Base-by-base conservation (phyloP, 2,888 invertebrate species). In the Hofmannophila pseudospretella region DNA sequence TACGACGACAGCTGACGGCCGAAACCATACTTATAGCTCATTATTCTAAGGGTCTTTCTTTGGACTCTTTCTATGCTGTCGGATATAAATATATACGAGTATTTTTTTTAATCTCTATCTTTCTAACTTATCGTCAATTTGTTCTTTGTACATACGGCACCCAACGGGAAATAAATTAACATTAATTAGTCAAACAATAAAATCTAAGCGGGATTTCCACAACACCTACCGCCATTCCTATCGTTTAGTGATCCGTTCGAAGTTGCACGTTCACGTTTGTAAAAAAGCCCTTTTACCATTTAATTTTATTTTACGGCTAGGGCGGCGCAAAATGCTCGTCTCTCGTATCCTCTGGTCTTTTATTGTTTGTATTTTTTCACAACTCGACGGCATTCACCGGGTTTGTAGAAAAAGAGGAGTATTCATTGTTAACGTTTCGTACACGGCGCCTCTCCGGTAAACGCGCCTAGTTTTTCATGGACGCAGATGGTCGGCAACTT, bases 241-340 rank as follows among this genome's bases (percentile, higher is more conserved):
- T 16, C 23, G 23, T n/a, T 27, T 22, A 23, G 14, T 33, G 33
- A 33, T 14, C 54, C 55, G 47, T 46, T 51, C 59, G 49, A 48
- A 63, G 50, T 52, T 54, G 46, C 48, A 51, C 54, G 56, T 52
- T 49, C 16, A n/a, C 54, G 50, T 56, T 47, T 44, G 39, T 51
- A 58, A 60, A 66, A 28, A 68, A 65, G 51, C 63, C 55, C 58
- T 27, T 56, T 54, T 58, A 54, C 67, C 64, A 68, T 79, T 79
- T 75, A 75, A 77, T 78, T 78, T 79, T 73, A 77, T 78, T 78
- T 79, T 73, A 78, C 70, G 66, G 72, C 61, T 58, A 62, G 73
- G 68, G 68, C 59, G 68, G 69, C 53, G 58, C 58, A 59, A 70
- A 69, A 67, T 43, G 61, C 64, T 62, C 67, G 62, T 61, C 70